Evolutionary conservation across 2,888 invertebrate genomes (phyloP), one percentile per base, ranked within the genome.

Genomic region (Pilophorus perplexus): DNA sequence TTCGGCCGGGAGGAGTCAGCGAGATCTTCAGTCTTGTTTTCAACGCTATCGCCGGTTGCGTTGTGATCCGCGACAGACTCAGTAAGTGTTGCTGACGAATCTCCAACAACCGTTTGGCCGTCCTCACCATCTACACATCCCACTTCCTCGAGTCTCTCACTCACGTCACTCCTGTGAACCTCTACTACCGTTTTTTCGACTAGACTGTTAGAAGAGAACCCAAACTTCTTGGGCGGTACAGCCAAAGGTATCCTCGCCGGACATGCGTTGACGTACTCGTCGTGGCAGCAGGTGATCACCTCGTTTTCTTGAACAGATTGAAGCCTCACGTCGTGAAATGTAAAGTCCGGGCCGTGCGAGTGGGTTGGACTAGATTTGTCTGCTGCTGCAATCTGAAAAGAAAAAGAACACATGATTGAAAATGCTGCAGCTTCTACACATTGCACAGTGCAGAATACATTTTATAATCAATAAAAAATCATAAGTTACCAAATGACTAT

Each of bases 161-260:
- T n/a, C 14, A 52, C 68, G 48, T 69, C 69, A 37, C 67, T 67
- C 22, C 69, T 67, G 44, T 69, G 69, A 8, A 69, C 69, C 16
- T 69, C 69, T 5, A 62, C 69, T 5, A 69, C 22, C 1, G 69
- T 69, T 46, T 50, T 25, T 27, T 66, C 28, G 14, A 54, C 55
- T 14, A 59, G 67, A 18, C 37, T 33, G 6, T 66, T 44, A 16
- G 64, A 60, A 10, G 60, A 42, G 18, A 48, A 64, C n/a, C 66
- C 62, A 8, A 44, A 38, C 2, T 23, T 12, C 28, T 65, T 50
- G 23, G 48, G 48, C 6, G 68, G 55, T 16, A 52, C 22, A 8
- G 64, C 52, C 64, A 66, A 23, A 57, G 57, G 66, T 10, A 44
- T 16, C 2, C 28, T 22, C 25, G n/a, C 44, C 6, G 55, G 25